Conservation (phyloP, 2,888 invertebrate species). For the Rhabditoides inermis region DNA sequence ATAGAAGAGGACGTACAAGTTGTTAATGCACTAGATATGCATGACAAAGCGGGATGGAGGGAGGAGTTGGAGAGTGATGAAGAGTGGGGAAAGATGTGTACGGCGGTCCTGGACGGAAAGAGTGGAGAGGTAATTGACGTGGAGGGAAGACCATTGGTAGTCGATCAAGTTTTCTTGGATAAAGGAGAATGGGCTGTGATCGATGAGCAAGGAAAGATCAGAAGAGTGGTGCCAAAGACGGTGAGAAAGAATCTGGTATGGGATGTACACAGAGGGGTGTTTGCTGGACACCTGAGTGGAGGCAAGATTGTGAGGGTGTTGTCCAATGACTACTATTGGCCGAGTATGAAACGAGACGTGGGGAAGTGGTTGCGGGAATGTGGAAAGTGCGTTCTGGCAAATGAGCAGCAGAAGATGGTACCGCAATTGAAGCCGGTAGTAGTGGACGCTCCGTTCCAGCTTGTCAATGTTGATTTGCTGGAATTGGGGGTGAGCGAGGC, state of each 20-base stretch:
- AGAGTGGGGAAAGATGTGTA: background rate
- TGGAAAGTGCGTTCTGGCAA: constrained; percentile 7
- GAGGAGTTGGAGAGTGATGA: constrained; percentile 1
- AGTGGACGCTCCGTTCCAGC: constrained; percentile 6
- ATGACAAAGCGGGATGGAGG: constrained; percentile 1
- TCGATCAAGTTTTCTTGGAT: background rate
- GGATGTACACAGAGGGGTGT: constrained; percentile 9
- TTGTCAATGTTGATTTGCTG: constrained; percentile 13
- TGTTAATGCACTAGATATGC: background rate
- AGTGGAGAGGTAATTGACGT: background rate
- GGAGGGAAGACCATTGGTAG: too few relatives aligned
- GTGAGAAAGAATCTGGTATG: constrained; percentile 5
- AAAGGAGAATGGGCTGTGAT: background rate
- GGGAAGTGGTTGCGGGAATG: constrained; percentile 9
- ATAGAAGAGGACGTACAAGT: background rate
- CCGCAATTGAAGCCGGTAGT: constrained; percentile 10
- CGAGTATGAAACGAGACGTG: constrained; percentile 11
- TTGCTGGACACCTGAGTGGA: constrained; percentile 4
- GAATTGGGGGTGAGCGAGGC: constrained; percentile 6
- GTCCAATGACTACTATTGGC: constrained; percentile 7
- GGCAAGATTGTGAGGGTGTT: constrained; percentile 4
- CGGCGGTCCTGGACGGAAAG: background rate
- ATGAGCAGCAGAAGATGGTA: background rate
- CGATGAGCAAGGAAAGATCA: background rate
- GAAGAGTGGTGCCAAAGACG: constrained; percentile 10